Evolutionary conservation across 2,888 invertebrate species (phyloP).

Genomic region (Rhamnusium bicolor): DNA sequence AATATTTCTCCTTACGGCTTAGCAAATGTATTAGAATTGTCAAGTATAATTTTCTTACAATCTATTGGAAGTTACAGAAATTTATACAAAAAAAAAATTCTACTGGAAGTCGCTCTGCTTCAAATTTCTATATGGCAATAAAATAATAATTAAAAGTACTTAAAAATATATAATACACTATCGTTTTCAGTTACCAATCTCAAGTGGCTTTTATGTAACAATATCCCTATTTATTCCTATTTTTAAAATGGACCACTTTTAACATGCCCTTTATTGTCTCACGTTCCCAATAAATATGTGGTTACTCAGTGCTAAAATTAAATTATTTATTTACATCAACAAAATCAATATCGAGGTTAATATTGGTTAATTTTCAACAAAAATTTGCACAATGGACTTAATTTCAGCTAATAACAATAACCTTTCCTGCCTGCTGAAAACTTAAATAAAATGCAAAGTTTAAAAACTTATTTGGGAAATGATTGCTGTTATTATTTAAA

Average conservation of each 20-base stretch:
- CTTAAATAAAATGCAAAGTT: too few relatives aligned
- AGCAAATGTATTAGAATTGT: background rate
- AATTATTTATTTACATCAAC: background rate
- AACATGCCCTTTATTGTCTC: conserved; percentile 26
- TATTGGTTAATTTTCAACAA: background rate
- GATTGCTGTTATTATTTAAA: background rate
- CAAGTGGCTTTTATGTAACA: conserved; percentile 8
- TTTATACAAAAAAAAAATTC: background rate
- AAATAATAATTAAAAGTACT: background rate
- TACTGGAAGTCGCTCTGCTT: background rate
- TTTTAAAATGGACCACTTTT: conserved; percentile 24
- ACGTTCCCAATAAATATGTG: conserved; percentile 12
- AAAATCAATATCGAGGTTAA: background rate
- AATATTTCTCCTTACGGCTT: background rate
- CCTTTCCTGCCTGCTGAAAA: background rate
- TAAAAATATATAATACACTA: conserved; percentile 20
- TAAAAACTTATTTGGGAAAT: too few relatives aligned
- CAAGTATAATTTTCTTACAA: background rate
- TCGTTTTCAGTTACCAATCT: conserved; percentile 17
- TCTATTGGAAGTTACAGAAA: background rate
- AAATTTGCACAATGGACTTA: background rate
- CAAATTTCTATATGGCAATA: conserved; percentile 17
- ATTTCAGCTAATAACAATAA: background rate
- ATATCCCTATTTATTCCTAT: conserved; percentile 4
- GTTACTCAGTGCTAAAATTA: background rate